Conservation (phyloP, 2,113 vertebrate genomes). For the Pedetes capensis region DNA sequence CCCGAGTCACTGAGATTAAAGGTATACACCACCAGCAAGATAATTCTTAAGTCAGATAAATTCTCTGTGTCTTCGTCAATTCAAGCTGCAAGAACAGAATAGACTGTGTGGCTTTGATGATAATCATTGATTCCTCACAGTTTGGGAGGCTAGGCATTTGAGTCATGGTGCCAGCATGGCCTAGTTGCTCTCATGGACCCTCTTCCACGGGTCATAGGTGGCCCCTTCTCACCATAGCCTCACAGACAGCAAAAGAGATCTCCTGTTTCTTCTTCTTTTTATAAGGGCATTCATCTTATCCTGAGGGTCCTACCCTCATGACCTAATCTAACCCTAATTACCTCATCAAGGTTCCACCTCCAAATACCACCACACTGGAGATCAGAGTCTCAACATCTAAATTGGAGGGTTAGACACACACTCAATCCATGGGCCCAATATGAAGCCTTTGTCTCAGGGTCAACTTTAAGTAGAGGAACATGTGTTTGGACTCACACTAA, state of each 20-base stretch:
- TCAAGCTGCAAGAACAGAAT: not conserved
- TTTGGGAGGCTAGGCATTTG: not conserved
- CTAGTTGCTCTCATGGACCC: not conserved
- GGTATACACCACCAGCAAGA: no score
- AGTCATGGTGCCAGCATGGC: not conserved
- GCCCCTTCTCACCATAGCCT: not conserved
- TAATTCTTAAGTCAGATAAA: slow-evolving; percentile 36
- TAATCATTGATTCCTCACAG: not conserved
- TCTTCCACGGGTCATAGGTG: not conserved
- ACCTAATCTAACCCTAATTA: not conserved
- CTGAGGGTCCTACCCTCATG: not conserved
- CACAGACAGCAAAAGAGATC: not conserved
- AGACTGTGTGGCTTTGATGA: not conserved
- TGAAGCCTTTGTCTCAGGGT: not conserved
- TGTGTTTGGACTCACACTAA: not conserved
- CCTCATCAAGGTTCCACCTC: not conserved
- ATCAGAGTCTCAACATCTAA: not conserved
- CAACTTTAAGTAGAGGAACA: not conserved
- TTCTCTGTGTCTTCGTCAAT: not conserved
- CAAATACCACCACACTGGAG: not conserved
- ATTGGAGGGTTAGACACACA: not conserved
- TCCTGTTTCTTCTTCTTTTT: not conserved
- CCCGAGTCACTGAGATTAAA: no score
- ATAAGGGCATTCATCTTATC: not conserved
- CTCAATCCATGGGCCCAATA: not conserved